These are phyloP conservation scores for Acleris cristana DNA, from an alignment of 2,888 invertebrate species.

Conservation along the genomic window DNA sequence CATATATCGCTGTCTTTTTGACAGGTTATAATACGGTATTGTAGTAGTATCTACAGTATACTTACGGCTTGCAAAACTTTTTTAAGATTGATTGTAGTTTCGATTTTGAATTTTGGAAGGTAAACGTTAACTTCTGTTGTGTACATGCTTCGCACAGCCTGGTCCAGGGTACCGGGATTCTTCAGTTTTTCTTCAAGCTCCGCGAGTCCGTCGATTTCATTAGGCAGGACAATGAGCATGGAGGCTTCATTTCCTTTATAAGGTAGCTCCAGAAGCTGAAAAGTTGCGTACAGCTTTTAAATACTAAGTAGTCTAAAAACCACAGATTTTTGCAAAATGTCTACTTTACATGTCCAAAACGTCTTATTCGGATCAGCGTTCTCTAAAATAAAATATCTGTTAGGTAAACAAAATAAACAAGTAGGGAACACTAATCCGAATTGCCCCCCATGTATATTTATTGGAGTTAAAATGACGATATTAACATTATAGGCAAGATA, in stretches of 20 bases:
- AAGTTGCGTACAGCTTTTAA: slow-evolving; percentile 16
- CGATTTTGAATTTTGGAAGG: slow-evolving; percentile 92
- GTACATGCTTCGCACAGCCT: slow-evolving; percentile 69
- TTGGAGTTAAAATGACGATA: too few species aligned
- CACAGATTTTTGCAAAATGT: too few species aligned
- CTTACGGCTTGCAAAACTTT: slow-evolving; percentile 84
- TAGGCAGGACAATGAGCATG: slow-evolving; percentile 90
- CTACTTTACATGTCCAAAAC: too few species aligned
- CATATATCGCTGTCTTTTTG: too few species aligned
- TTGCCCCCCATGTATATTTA: too few species aligned
- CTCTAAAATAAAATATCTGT: too few species aligned
- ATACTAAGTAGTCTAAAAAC: not conserved
- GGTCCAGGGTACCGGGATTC: slow-evolving; percentile 62
- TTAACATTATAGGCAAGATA: too few species aligned
- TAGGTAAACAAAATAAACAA: too few species aligned
- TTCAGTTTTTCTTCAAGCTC: slow-evolving; percentile 85
- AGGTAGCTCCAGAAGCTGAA: slow-evolving; percentile 87
- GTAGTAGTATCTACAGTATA: slow-evolving; percentile 4
- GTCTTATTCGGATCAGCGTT: too few species aligned
- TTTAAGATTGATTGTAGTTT: slow-evolving; percentile 86
- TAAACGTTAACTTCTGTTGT: slow-evolving; percentile 83
- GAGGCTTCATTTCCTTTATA: slow-evolving; percentile 87
- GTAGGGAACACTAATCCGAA: too few species aligned
- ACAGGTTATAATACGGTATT: too few species aligned
- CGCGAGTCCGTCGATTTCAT: slow-evolving; percentile 85